Evolutionary conservation across 2,113 vertebrate species (phyloP).

Genomic region (Pogonocichla stellata): DNA sequence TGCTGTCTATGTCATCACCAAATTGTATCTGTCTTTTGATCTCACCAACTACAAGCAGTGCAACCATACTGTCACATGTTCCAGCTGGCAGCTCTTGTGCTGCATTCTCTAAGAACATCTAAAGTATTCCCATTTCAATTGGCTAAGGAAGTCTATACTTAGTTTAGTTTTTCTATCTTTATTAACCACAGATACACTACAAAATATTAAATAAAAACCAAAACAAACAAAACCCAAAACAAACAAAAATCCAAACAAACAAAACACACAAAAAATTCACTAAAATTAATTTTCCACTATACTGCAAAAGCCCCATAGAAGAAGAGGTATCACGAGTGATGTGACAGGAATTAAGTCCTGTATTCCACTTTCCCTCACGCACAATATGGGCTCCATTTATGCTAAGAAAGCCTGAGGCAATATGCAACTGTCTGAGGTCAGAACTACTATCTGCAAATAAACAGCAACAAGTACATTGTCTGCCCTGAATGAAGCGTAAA

Average conservation of each 20-base stretch:
- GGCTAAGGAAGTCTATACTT: neutral
- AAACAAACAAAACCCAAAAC: neutral
- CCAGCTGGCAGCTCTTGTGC: neutral
- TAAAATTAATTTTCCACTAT: neutral
- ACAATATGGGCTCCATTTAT: neutral
- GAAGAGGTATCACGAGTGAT: neutral
- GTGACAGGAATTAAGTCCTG: neutral
- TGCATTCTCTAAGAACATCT: neutral
- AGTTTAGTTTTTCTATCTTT: neutral
- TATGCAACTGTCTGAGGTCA: neutral
- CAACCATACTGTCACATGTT: neutral
- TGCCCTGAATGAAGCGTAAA: neutral
- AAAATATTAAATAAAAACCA: neutral
- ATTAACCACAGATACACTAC: neutral
- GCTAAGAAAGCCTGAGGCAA: neutral
- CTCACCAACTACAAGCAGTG: neutral
- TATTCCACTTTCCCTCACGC: neutral
- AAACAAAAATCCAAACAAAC: neutral
- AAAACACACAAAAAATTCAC: neutral
- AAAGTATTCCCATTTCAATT: neutral
- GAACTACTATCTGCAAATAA: neutral
- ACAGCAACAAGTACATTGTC: neutral
- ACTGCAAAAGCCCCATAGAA: neutral
- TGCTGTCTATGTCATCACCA: accelerated
- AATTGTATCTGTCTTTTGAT: neutral